phyloP scores from a whole-genome alignment of 1,140 invertebrate genomes.

The Drosophila auraria region DNA sequence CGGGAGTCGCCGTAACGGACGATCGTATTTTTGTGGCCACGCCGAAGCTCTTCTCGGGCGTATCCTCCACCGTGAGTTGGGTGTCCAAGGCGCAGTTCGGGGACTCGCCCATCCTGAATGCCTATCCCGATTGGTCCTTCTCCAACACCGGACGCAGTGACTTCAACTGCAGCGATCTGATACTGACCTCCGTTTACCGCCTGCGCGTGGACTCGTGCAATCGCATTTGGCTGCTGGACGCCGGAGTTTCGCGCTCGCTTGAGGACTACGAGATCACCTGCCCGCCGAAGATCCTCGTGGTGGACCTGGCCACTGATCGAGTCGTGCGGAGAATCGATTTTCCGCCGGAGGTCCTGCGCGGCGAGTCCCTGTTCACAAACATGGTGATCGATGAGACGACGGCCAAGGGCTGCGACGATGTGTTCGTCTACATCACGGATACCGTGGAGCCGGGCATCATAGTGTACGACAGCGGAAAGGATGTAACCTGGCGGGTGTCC shows the following conservation, averaged over 20 bases:
- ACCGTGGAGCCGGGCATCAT: conserved; percentile 92
- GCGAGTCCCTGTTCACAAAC: conserved; percentile 91
- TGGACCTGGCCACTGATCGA: conserved; percentile 90
- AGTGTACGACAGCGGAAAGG: conserved; percentile 89
- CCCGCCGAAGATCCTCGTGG: conserved; percentile 92
- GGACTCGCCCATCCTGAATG: conserved; percentile 89
- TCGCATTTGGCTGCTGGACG: conserved; percentile 90
- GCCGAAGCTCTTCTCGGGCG: conserved; percentile 89
- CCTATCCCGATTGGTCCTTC: conserved; percentile 93
- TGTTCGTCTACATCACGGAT: conserved; percentile 92
- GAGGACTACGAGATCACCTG: conserved; percentile 91
- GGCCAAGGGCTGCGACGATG: conserved; percentile 89
- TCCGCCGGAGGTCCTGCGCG: conserved; percentile 88
- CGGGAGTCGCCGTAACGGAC: conserved; percentile 90
- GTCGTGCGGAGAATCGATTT: conserved; percentile 87
- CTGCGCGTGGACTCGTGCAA: conserved; percentile 90
- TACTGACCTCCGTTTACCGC: conserved; percentile 91
- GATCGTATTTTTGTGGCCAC: conserved; percentile 90
- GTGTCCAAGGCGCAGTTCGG: conserved; percentile 88
- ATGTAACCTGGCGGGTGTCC: conserved; percentile 90
- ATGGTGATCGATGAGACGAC: conserved; percentile 91
- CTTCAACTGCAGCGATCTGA: conserved; percentile 90
- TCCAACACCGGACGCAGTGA: conserved; percentile 89
- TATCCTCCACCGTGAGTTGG: conserved; percentile 90
- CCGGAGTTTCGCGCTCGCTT: conserved; percentile 90